These are phyloP conservation scores for Chymomyza fuscimana DNA, from an alignment of 2,888 invertebrate species.

Conservation along the genomic window DNA sequence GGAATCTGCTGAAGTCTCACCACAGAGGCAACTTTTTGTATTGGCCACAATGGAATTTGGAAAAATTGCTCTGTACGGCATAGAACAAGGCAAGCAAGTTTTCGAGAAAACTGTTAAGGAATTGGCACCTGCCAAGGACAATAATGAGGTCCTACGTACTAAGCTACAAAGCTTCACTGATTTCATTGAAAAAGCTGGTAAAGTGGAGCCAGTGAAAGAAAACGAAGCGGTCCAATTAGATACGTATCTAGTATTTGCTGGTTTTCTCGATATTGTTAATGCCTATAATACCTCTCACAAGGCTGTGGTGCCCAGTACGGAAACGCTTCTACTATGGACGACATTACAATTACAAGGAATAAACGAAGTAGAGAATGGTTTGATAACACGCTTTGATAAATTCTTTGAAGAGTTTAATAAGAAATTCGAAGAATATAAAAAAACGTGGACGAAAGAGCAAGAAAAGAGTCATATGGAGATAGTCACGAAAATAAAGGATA, in stretches of 20 bases:
- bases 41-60: neutral
- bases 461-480: neutral
- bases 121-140: neutral
- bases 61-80: neutral
- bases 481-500: neutral
- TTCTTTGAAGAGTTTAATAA: neutral
- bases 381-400: neutral
- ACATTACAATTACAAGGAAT: neutral
- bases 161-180: neutral
- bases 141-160: neutral
- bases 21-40: neutral
- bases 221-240: neutral
- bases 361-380: neutral
- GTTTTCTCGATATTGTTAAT: neutral
- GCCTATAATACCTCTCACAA: neutral
- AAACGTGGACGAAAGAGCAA: neutral
- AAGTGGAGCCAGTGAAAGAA: neutral
- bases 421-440: neutral
- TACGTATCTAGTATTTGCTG: neutral
- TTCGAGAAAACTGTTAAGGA: neutral
- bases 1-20: neutral
- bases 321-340: neutral
- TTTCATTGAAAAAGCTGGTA: neutral
- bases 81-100: neutral
- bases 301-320: neutral